These are phyloP conservation scores for Mixornis gularis DNA, from an alignment of 2,113 vertebrate genomes.

Conservation along the genomic window DNA sequence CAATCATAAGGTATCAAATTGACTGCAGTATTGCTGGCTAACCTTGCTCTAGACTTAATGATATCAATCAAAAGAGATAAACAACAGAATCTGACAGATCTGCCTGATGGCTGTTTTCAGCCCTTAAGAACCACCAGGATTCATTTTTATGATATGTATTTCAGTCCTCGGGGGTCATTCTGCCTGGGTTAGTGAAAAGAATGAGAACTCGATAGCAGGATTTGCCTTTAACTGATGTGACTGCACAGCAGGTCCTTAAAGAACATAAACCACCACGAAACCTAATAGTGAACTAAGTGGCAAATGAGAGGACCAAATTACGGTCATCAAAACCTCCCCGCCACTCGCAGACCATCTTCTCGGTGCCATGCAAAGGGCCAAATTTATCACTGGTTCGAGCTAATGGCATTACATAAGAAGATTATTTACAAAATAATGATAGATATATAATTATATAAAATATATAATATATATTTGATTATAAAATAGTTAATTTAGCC, in stretches of 20 bases:
- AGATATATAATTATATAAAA: neutral
- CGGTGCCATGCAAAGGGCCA: neutral
- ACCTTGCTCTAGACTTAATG: constrained; percentile 25
- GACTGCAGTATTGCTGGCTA: neutral
- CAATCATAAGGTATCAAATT: neutral
- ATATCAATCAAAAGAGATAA: constrained; percentile 31
- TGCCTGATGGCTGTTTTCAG: constrained; percentile 14
- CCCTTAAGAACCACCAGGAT: constrained; percentile 7
- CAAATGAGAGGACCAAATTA: constrained; percentile 26
- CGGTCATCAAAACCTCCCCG: neutral
- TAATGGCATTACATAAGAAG: neutral
- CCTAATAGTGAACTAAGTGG: constrained; percentile 10
- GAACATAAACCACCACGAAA: constrained; percentile 7
- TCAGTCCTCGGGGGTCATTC: neutral
- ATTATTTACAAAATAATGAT: neutral
- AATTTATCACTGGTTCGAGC: neutral
- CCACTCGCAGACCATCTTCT: neutral
- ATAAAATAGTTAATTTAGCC: neutral
- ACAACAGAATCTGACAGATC: constrained; percentile 34
- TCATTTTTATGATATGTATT: constrained; percentile 26
- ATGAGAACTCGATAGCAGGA: neutral
- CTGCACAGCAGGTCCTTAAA: constrained; percentile 28
- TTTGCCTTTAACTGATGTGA: constrained; percentile 21
- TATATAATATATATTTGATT: neutral
- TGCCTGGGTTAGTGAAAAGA: constrained; percentile 13